Evolutionary conservation across 1,140 invertebrate species (phyloP), one percentile per base, ranked within the genome.

Genomic region (Tetramorium alpestre): DNA sequence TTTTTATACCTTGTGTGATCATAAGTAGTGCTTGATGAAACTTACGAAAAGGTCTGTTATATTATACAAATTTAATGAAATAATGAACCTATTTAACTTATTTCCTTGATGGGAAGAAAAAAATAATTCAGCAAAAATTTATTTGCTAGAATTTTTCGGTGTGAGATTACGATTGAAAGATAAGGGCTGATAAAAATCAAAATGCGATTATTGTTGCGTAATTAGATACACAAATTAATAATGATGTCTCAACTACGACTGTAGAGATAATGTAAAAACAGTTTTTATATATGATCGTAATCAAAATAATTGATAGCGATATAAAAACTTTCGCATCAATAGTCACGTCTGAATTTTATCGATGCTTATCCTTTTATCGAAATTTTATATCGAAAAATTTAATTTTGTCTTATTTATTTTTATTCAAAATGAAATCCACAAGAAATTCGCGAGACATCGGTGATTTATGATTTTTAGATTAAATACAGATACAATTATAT

Each of bases 331-430:
- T 28, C 0, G 1, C 18, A 51, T n/a, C 69, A 51, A 49, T 28
- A 51, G 54, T 33, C 10, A 47, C 11, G 10, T 73, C 5, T 33
- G 4, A 54, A 11, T 54, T 51, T 73, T 73, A 54, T 73, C 8
- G 10, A 33, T 6, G 3, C 2, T 33, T 51, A n/a, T 72, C 49
- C 18, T 73, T 54, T 0, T n/a, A 54, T 73, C 18, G 10, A 49
- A 13, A 25, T 69, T 49, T 47, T 16, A 49, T 69, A 25, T 49
- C 2, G 6, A 69, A 69, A 5, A 25, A 49, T 11, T 33, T 38
- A n/a, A 38, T 51, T 73, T 54, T 33, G 1, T 73, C 18, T 70
- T 6, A 49, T 25, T 73, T 25, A 54, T 54, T 72, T 69, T 69
- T 49, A 69, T 49, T 69, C 0, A 2, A 49, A 69, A 41, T 18